Conservation (phyloP, 2,113 vertebrate species). For the Sardina pilchardus region DNA sequence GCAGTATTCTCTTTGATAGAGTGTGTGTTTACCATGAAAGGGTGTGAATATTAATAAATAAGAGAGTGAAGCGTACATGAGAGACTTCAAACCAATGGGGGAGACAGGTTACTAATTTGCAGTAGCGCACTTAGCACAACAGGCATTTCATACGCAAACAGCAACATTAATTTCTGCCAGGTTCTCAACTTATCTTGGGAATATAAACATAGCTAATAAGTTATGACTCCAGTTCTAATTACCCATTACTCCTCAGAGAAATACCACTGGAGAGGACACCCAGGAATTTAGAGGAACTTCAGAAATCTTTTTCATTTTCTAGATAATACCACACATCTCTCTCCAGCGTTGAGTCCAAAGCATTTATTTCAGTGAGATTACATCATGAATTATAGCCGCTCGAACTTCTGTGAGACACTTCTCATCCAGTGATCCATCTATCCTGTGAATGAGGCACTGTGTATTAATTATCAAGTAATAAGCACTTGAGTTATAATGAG, state of each 20-base stretch:
- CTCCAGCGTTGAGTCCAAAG: background rate
- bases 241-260: constrained; percentile 39
- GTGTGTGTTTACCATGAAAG: background rate
- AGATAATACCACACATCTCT: background rate
- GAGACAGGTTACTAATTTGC: constrained; percentile 13
- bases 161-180: constrained; percentile 38
- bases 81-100: constrained; percentile 12
- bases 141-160: background rate
- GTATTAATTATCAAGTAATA: background rate
- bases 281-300: constrained; percentile 38
- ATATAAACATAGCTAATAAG: constrained; percentile 54
- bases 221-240: constrained; percentile 43
- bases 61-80: background rate
- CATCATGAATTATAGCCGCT: background rate
- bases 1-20: background rate
- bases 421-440: background rate
- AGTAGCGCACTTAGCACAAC: constrained; percentile 5
- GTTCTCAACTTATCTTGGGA: constrained; percentile 38
- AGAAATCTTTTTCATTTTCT: background rate
- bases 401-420: background rate
- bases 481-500: background rate
- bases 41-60: background rate
- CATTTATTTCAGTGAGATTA: constrained; percentile 10
- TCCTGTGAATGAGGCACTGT: background rate
- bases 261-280: constrained; percentile 41